These are phyloP conservation scores for Asarcornis scutulata DNA, from an alignment of 2,113 vertebrate genomes.

Conservation along the genomic window DNA sequence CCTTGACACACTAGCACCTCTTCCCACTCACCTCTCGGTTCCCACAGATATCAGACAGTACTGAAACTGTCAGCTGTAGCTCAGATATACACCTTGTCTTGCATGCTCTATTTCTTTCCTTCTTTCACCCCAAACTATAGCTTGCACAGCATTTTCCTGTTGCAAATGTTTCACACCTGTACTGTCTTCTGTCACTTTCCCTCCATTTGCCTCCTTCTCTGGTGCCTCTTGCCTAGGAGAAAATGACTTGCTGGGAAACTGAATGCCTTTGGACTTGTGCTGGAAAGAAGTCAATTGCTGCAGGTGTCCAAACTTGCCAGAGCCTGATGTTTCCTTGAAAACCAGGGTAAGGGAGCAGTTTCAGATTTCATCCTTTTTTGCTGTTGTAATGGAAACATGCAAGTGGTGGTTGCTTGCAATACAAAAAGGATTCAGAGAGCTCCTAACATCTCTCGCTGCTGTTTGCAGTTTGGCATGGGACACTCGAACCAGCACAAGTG, in stretches of 20 bases:
- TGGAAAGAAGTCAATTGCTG: conserved; percentile 26
- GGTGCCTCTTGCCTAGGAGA: not conserved
- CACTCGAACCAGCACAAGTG: not conserved
- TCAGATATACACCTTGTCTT: not conserved
- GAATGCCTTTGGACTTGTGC: not conserved
- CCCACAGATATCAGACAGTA: not conserved
- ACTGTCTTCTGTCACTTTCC: not conserved
- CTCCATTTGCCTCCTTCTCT: not conserved
- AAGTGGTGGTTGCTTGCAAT: not conserved
- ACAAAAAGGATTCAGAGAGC: not conserved
- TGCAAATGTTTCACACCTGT: not conserved
- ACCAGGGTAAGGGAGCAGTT: not conserved
- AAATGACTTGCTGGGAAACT: not conserved
- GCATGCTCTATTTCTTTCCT: not conserved
- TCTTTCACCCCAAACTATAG: not conserved
- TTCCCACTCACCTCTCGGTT: not conserved
- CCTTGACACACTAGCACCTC: not conserved
- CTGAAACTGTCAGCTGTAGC: not conserved
- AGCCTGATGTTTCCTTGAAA: not conserved
- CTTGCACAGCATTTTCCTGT: not conserved
- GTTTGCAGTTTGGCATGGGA: not conserved
- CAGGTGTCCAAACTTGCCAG: conserved; percentile 28
- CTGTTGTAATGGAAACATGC: not conserved
- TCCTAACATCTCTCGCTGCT: not conserved
- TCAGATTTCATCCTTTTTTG: not conserved